Conservation (phyloP, 2,888 invertebrate species). For the Andrena praecox region DNA sequence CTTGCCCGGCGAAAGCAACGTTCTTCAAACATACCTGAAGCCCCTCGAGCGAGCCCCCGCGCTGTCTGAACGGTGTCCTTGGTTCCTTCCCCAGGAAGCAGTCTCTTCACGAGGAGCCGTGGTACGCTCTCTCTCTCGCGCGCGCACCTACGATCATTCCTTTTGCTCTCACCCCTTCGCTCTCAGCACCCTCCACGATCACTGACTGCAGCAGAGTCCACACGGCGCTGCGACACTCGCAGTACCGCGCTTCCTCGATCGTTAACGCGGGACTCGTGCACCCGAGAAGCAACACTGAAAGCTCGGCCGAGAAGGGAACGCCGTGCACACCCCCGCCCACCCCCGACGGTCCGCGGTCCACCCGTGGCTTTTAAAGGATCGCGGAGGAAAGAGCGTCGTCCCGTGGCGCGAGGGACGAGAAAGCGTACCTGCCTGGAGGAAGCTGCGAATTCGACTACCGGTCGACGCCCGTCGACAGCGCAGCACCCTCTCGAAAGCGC, state of each 20-base stretch:
- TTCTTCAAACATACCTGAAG: constrained; percentile 53
- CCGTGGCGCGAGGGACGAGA: background rate
- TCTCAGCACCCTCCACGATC: constrained; percentile 47
- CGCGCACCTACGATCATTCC: constrained; percentile 51
- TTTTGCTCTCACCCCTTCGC: constrained; percentile 33
- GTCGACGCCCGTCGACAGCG: constrained; percentile 82
- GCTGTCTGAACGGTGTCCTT: constrained; percentile 1
- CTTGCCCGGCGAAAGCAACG: background rate
- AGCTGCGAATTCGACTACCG: constrained; percentile 81
- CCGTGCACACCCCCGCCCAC: constrained; percentile 2
- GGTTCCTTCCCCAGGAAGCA: constrained; percentile 28
- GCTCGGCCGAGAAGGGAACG: constrained; percentile 22
- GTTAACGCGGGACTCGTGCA: constrained; percentile 56
- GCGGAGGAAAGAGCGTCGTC: constrained; percentile 27
- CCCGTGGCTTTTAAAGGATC: constrained; percentile 26
- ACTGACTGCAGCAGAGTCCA: constrained; percentile 54
- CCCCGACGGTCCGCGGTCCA: background rate
- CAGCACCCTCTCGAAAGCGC: constrained; percentile 55
- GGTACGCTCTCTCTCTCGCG: constrained; percentile 18
- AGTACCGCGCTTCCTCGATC: constrained; percentile 59
- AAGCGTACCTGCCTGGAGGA: constrained; percentile 73
- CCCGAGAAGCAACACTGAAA: constrained; percentile 42
- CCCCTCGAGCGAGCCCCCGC: constrained; percentile 1
- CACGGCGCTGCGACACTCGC: constrained; percentile 64
- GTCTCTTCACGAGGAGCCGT: constrained; percentile 21